phyloP scores from a whole-genome alignment of 2,888 invertebrate genomes.

The Hydrotaea diabolus region DNA sequence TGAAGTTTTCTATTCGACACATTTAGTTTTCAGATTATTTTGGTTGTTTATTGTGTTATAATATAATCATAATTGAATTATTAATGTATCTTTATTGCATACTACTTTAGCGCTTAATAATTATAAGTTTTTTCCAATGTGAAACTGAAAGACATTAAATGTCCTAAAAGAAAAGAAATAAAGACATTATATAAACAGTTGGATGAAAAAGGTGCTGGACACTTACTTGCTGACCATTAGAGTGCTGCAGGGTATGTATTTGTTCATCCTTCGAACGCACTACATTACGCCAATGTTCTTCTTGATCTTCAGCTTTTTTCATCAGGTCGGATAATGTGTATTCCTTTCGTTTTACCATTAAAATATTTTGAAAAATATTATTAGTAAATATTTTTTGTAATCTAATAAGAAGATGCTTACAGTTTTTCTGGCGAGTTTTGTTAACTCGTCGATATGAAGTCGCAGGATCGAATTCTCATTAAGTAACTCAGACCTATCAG shows the following conservation, averaged over 20 bases:
- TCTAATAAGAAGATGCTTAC: conserved; percentile 81
- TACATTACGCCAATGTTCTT: conserved; percentile 79
- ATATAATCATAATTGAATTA: conserved; percentile 67
- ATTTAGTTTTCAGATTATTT: conserved; percentile 39
- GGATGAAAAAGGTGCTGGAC: neutral
- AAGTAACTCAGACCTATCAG: conserved; percentile 75
- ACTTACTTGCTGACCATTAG: conserved; percentile 78
- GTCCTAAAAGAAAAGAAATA: conserved; percentile 71
- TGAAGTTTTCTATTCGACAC: too few species aligned
- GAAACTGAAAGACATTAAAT: conserved; percentile 76
- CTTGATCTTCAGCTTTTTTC: conserved; percentile 78
- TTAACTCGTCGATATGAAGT: conserved; percentile 86
- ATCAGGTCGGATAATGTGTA: conserved; percentile 79
- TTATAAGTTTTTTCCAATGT: conserved; percentile 72
- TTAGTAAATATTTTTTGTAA: too few species aligned
- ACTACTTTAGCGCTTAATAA: conserved; percentile 73
- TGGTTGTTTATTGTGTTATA: conserved; percentile 61
- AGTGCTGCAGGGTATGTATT: conserved; percentile 77
- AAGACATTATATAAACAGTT: neutral
- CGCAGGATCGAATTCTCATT: conserved; percentile 85
- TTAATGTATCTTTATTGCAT: conserved; percentile 70
- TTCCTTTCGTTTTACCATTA: conserved; percentile 72
- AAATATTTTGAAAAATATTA: too few species aligned
- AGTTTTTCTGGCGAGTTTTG: conserved; percentile 88
- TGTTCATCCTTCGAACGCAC: conserved; percentile 79